Conservation (phyloP, 2,888 invertebrate genomes). For the Drosophila paranaensis region DNA sequence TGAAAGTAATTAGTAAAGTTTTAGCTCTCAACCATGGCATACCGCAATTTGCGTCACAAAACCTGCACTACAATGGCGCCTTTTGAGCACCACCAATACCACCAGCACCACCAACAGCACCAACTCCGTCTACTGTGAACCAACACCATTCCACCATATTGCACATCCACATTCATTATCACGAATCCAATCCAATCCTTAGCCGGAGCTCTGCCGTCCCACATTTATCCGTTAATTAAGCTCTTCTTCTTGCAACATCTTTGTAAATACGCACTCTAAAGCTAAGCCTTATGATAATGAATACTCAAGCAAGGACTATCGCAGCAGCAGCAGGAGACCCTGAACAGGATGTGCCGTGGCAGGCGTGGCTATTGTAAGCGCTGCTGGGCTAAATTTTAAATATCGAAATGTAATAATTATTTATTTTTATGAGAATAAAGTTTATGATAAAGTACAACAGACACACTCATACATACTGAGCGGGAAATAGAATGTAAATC, state of each 20-base stretch:
- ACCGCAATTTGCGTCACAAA: slow-evolving; percentile 84
- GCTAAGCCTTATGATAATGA: slow-evolving; percentile 61
- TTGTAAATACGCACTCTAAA: slow-evolving; percentile 74
- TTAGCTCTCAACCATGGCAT: slow-evolving; percentile 91
- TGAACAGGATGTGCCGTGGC: slow-evolving; percentile 20
- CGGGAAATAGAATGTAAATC: background rate
- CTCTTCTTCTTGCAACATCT: slow-evolving; percentile 67
- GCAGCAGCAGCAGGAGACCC: slow-evolving; percentile 18
- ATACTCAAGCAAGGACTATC: slow-evolving; percentile 36
- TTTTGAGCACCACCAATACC: slow-evolving; percentile 72
- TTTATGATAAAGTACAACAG: slow-evolving; percentile 73
- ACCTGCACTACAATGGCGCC: slow-evolving; percentile 79
- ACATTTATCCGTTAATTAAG: slow-evolving; percentile 54
- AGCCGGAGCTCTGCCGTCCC: slow-evolving; percentile 44
- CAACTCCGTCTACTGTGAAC: slow-evolving; percentile 37
- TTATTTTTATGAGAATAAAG: slow-evolving; percentile 78
- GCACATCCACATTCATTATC: slow-evolving; percentile 51
- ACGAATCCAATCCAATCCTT: slow-evolving; percentile 26
- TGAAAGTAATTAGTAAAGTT: slow-evolving; percentile 93
- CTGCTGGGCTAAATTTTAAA: slow-evolving; percentile 35
- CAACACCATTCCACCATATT: slow-evolving; percentile 33
- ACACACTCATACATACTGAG: slow-evolving; percentile 1
- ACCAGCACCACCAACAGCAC: slow-evolving; percentile 39
- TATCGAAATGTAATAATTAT: slow-evolving; percentile 77
- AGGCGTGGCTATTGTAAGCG: slow-evolving; percentile 19